A percentile compares a stretch with the other conserved stretches of the same genome.
These are phyloP conservation scores for Euzetes globulus DNA, from an alignment of 2,888 invertebrate species.

Conservation along the genomic window DNA sequence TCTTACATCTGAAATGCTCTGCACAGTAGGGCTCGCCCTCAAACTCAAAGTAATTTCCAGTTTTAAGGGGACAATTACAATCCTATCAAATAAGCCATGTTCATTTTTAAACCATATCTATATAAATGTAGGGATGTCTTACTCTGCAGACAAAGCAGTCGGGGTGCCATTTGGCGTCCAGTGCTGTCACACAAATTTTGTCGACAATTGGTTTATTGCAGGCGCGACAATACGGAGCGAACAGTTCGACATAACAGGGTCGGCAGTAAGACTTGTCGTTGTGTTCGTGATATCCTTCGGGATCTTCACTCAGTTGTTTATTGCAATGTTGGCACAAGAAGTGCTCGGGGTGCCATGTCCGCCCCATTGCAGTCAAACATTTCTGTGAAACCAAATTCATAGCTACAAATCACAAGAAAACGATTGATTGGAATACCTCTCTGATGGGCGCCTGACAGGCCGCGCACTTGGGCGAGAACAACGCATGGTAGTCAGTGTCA, in stretches of 20 bases:
- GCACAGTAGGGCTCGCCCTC: slow-evolving; percentile 97
- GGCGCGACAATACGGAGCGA: slow-evolving; percentile 96
- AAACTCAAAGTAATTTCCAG: slow-evolving; percentile 97
- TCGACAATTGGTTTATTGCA: slow-evolving; percentile 89
- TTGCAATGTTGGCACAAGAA: slow-evolving; percentile 96
- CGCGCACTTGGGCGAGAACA: slow-evolving; percentile 96
- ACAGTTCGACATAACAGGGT: slow-evolving; percentile 89
- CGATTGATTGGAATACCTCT: slow-evolving; percentile 53
- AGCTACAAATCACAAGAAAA: slow-evolving; percentile 36
- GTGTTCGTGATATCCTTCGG: slow-evolving; percentile 96
- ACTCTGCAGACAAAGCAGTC: slow-evolving; percentile 99
- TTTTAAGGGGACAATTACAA: slow-evolving; percentile 91
- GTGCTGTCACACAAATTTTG: slow-evolving; percentile 86
- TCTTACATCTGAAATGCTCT: slow-evolving; percentile 62
- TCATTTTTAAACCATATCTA: background rate
- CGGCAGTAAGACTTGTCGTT: slow-evolving; percentile 97
- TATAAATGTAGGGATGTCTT: slow-evolving; percentile 52
- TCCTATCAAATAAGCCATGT: slow-evolving; percentile 58
- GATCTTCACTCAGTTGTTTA: slow-evolving; percentile 84
- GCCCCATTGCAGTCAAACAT: slow-evolving; percentile 93
- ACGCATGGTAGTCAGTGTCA: slow-evolving; percentile 90
- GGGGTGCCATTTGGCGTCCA: slow-evolving; percentile 95
- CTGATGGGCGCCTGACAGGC: slow-evolving; percentile 98
- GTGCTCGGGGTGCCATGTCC: slow-evolving; percentile 99
- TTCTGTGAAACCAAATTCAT: slow-evolving; percentile 59